A percentile compares a stretch with the other conserved stretches of the same genome.
Evolutionary conservation across 2,113 vertebrate species (phyloP).

Genomic region (Microcebus ravelobensis): DNA sequence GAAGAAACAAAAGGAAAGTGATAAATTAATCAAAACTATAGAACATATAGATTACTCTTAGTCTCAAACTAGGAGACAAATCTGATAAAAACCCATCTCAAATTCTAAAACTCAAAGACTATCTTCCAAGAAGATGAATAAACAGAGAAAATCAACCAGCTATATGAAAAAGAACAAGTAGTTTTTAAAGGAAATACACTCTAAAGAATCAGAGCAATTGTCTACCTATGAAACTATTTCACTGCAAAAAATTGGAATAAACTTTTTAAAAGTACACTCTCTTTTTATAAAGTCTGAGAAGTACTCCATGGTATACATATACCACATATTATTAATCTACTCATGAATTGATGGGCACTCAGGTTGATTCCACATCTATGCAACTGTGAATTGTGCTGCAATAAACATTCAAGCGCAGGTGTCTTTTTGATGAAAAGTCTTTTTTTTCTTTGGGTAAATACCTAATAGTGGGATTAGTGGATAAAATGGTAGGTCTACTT

Average conservation of each 20-base stretch:
- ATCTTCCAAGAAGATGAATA: background rate
- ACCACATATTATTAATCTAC: too few species aligned
- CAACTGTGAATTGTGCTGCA: too few species aligned
- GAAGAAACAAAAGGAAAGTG: background rate
- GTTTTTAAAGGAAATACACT: constrained; percentile 22
- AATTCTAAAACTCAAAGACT: constrained; percentile 34
- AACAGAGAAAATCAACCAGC: background rate
- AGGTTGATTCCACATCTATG: too few species aligned
- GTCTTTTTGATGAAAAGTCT: too few species aligned
- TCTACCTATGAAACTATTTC: background rate
- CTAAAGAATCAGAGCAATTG: background rate
- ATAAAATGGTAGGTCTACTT: too few species aligned
- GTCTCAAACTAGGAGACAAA: background rate
- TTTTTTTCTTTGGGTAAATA: too few species aligned
- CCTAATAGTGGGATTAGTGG: too few species aligned
- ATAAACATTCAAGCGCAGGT: too few species aligned
- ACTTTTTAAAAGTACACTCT: background rate
- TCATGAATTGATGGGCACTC: too few species aligned
- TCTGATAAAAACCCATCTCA: constrained; percentile 3
- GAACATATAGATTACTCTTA: constrained; percentile 2
- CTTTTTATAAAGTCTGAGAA: background rate
- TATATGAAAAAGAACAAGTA: constrained; percentile 19
- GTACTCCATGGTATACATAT: too few species aligned
- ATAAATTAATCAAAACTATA: constrained; percentile 2
- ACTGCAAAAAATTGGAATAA: constrained; percentile 14